Conservation (phyloP, 1,140 invertebrate species). For the Chionoecetes opilio region DNA sequence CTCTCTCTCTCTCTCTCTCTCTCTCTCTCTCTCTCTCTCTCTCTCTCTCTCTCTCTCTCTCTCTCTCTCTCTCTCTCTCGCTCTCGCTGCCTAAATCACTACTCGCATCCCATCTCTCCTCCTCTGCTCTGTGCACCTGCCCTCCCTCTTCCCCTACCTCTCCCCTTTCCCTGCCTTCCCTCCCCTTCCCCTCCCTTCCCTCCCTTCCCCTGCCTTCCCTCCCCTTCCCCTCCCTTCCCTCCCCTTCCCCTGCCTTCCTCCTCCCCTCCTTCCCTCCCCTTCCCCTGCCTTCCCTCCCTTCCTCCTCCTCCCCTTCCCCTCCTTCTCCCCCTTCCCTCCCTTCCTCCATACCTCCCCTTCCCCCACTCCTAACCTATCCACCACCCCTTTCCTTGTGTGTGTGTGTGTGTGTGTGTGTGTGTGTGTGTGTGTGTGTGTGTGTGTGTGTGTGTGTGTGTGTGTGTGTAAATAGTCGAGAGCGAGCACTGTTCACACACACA, state of each 20-base stretch:
- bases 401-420: slow-evolving; percentile 52
- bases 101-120: not conserved
- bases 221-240: not conserved
- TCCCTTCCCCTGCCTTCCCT: too few relatives aligned
- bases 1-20: too few relatives aligned
- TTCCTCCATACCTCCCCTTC: not conserved
- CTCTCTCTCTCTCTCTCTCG: not conserved
- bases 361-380: not conserved
- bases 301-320: not conserved
- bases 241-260: not conserved
- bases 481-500: not conserved
- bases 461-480: not conserved
- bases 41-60: too few relatives aligned
- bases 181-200: not conserved
- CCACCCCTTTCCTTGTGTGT: not conserved
- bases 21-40: too few relatives aligned
- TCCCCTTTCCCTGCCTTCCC: not conserved
- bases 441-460: not conserved
- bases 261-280: not conserved
- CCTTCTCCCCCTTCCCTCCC: not conserved
- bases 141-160: not conserved
- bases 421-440: slow-evolving; percentile 6
- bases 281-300: not conserved
- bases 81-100: not conserved
- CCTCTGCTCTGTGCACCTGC: not conserved